Percentiles rank a stretch among this genome's conserved stretches.
These are phyloP conservation scores for Dicyema japonicum DNA, from an alignment of 1,140 invertebrate species.

Conservation along the genomic window DNA sequence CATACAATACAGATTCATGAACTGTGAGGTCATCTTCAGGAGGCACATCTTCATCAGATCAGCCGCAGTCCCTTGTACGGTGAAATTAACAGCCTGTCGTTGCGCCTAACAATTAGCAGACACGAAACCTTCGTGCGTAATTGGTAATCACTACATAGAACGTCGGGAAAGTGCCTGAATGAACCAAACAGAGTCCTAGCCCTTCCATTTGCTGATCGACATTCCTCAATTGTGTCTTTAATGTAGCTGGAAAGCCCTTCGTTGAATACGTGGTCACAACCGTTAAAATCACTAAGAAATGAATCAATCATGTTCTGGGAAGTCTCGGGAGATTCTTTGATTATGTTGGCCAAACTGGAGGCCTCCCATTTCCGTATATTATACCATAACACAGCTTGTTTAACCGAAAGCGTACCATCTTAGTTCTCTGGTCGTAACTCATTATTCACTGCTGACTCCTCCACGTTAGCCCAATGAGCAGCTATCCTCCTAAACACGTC, in stretches of 20 bases:
- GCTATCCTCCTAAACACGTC: slow-evolving; percentile 60
- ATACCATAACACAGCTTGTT: slow-evolving; percentile 82
- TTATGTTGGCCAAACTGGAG: no score
- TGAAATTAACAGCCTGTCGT: slow-evolving; percentile 67
- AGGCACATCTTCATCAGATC: slow-evolving; percentile 62
- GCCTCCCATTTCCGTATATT: slow-evolving; percentile 88
- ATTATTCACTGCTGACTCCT: slow-evolving; percentile 8
- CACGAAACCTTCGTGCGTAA: background rate
- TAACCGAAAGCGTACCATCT: no score
- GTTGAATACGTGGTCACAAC: no score
- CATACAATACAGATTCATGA: slow-evolving; percentile 7
- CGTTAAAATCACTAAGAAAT: no score
- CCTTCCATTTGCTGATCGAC: no score
- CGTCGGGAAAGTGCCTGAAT: no score
- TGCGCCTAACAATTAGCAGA: slow-evolving; percentile 33
- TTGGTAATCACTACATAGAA: no score
- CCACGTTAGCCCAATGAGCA: slow-evolving; percentile 37
- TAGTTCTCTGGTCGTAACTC: background rate
- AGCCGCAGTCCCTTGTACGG: slow-evolving; percentile 68
- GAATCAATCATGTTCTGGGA: no score
- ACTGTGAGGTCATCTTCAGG: slow-evolving; percentile 15
- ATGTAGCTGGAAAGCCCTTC: no score
- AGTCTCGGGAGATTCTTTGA: no score
- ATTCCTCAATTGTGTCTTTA: no score
- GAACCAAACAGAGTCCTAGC: no score